phyloP scores from a whole-genome alignment of 1,140 invertebrate species.

The Euschistus heros region DNA sequence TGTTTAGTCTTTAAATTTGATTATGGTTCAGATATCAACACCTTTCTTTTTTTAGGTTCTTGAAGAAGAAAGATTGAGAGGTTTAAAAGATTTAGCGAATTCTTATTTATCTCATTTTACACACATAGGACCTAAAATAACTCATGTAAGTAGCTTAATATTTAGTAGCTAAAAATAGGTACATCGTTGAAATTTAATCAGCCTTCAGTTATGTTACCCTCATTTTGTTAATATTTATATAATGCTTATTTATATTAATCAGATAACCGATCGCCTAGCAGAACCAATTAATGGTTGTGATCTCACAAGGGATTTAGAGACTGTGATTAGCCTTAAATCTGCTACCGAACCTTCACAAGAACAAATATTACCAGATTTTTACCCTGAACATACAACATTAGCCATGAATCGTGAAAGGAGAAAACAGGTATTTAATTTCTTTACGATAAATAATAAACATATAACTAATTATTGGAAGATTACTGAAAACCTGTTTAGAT shows the following conservation, averaged over 20 bases:
- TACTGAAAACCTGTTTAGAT: no score
- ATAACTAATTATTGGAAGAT: no score
- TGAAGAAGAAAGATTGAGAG: constrained; percentile 78
- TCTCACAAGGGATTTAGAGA: constrained; percentile 60
- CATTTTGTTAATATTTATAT: not conserved
- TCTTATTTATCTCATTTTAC: constrained; percentile 68
- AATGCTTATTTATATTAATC: constrained; percentile 15
- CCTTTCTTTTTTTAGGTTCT: constrained; percentile 47
- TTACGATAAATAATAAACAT: no score
- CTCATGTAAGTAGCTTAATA: constrained; percentile 29
- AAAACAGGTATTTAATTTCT: constrained; percentile 50
- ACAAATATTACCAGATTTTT: constrained; percentile 84
- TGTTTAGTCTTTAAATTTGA: no score
- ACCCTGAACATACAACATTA: constrained; percentile 84
- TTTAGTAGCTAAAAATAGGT: not conserved
- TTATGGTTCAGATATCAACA: no score
- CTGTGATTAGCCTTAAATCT: constrained; percentile 49
- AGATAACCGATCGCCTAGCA: constrained; percentile 58
- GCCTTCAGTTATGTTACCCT: not conserved
- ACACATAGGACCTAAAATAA: constrained; percentile 60
- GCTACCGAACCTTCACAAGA: constrained; percentile 50
- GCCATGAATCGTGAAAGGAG: constrained; percentile 85
- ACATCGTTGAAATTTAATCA: no score
- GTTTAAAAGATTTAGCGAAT: constrained; percentile 64
- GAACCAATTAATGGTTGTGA: constrained; percentile 58